Percentiles rank a stretch among this genome's conserved stretches.
Conservation (phyloP, 2,888 invertebrate species). For the Orthosia cruda region DNA sequence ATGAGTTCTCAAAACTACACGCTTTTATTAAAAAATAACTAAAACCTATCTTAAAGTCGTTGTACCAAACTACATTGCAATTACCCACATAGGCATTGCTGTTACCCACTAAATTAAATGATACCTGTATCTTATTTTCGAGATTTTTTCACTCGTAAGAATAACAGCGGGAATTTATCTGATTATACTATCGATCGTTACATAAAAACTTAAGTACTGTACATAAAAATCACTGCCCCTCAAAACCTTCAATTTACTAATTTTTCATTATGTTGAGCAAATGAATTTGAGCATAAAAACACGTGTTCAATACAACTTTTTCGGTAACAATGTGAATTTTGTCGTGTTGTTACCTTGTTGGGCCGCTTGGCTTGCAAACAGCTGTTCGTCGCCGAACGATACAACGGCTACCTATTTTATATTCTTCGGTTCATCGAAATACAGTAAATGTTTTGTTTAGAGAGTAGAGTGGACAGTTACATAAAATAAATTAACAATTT, state of each 20-base stretch:
- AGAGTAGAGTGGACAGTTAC: constrained; percentile 55
- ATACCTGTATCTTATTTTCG: neutral
- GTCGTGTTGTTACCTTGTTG: constrained; percentile 39
- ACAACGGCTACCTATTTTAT: constrained; percentile 26
- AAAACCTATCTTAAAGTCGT: too few species aligned
- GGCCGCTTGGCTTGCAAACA: constrained; percentile 58
- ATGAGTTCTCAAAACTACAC: neutral
- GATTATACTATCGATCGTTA: neutral
- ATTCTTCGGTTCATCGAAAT: constrained; percentile 32
- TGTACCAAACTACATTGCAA: neutral
- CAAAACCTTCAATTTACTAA: neutral
- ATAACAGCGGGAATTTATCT: neutral
- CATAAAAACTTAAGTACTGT: neutral
- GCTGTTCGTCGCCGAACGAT: constrained; percentile 65
- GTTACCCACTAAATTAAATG: neutral
- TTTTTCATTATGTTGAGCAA: neutral
- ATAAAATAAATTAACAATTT: constrained; percentile 65
- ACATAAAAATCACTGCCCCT: neutral
- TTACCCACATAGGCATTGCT: constrained; percentile 2
- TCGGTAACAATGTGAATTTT: constrained; percentile 40
- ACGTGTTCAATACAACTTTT: constrained; percentile 29
- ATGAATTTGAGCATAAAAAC: neutral
- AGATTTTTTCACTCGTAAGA: too few species aligned
- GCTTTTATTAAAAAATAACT: neutral
- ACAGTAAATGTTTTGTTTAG: constrained; percentile 42